phyloP scores from a whole-genome alignment of 2,113 vertebrate genomes.

The Nesogale talazaci region DNA sequence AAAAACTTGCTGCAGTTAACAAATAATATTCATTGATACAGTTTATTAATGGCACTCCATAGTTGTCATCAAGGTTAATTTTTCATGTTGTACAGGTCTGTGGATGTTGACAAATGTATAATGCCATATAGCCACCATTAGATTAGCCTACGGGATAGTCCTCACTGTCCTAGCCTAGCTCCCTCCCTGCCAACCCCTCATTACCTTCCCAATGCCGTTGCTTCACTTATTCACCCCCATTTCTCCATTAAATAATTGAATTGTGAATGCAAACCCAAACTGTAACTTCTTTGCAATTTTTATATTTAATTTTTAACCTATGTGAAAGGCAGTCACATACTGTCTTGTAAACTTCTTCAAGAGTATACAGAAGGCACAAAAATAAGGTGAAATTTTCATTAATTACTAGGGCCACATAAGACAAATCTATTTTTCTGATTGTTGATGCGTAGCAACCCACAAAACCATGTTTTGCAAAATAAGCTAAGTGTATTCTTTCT shows the following conservation, averaged over 20 bases:
- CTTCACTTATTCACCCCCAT: not conserved
- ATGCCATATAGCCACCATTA: not conserved
- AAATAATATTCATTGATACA: not conserved
- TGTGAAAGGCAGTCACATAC: not conserved
- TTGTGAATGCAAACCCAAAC: not conserved
- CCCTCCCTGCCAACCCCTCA: no score
- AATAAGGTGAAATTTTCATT: not conserved
- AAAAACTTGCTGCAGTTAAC: not conserved
- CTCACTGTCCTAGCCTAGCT: not conserved
- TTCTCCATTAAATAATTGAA: not conserved
- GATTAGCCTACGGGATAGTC: not conserved
- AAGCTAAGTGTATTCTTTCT: not conserved
- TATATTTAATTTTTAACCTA: not conserved
- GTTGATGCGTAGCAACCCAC: not conserved
- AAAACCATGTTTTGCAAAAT: not conserved
- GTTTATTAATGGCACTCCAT: not conserved
- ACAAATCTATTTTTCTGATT: not conserved
- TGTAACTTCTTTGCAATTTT: not conserved
- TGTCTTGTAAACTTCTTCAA: not conserved
- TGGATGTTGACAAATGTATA: not conserved
- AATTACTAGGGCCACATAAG: not conserved
- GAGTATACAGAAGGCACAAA: not conserved
- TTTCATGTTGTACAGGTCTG: not conserved
- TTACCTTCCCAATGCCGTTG: not conserved
- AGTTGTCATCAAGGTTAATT: not conserved